These are phyloP conservation scores for Ischnura elegans DNA, from an alignment of 2,888 invertebrate genomes.

Conservation along the genomic window DNA sequence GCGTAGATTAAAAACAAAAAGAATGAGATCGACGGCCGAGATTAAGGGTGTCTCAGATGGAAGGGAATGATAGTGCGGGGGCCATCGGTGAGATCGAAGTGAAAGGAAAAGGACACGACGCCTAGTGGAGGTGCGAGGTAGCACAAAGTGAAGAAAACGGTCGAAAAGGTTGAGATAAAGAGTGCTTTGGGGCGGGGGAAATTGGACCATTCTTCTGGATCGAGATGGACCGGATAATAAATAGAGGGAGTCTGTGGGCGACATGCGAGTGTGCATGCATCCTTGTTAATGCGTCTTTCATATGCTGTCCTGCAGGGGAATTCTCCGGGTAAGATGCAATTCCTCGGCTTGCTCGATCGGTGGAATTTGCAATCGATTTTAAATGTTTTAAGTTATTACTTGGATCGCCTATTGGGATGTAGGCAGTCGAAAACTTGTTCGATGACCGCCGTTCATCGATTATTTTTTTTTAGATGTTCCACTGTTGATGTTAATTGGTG, in stretches of 20 bases:
- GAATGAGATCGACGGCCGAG: conserved; percentile 11
- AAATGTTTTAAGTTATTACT: no score
- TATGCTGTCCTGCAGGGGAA: not conserved
- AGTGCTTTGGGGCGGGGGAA: not conserved
- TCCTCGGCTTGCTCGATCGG: no score
- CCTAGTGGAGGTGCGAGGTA: not conserved
- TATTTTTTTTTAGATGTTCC: no score
- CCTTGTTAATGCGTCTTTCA: not conserved
- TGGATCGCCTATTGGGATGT: no score
- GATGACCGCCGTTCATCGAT: no score
- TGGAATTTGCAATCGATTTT: no score
- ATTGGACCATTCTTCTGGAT: not conserved
- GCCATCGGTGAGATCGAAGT: conserved; percentile 6
- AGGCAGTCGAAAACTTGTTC: no score
- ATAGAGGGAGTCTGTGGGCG: not conserved
- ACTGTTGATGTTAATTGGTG: no score
- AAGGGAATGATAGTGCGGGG: not conserved
- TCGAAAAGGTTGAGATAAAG: not conserved
- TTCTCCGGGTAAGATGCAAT: not conserved
- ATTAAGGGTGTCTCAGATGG: conserved; percentile 30
- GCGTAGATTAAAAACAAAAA: not conserved
- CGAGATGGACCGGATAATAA: not conserved
- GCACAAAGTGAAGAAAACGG: not conserved
- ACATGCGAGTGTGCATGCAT: not conserved
- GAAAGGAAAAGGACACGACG: not conserved